phyloP scores from a whole-genome alignment of 1,140 invertebrate species.

The Musca domestica region DNA sequence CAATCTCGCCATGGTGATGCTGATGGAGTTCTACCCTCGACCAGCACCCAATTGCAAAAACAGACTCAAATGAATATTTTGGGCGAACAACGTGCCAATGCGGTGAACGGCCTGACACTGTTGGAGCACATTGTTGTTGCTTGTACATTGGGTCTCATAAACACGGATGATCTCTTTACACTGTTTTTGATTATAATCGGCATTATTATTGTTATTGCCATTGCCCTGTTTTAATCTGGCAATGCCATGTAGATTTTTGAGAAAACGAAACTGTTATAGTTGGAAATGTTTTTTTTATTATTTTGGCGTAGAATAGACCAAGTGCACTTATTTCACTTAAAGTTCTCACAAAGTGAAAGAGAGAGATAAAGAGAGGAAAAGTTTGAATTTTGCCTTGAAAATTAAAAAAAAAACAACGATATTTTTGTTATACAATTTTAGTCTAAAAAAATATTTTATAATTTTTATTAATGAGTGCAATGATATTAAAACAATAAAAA shows the following conservation, averaged over 20 bases:
- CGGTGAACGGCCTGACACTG: conserved; percentile 34
- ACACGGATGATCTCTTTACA: conserved; percentile 62
- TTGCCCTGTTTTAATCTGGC: conserved; percentile 45
- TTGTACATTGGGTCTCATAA: conserved; percentile 50
- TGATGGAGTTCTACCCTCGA: conserved; percentile 32
- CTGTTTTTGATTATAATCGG: conserved; percentile 67
- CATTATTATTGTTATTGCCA: conserved; percentile 66
- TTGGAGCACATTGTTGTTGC: conserved; percentile 51
- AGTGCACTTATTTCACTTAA: conserved; percentile 17
- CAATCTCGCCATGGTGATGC: too few relatives aligned
- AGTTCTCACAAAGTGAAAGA: too few relatives aligned
- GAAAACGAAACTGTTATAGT: conserved; percentile 10
- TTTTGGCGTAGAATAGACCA: background rate
- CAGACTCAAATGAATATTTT: background rate
- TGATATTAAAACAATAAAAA: too few relatives aligned
- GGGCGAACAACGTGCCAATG: conserved; percentile 12
- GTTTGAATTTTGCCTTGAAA: conserved; percentile 3
- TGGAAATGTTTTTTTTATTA: background rate
- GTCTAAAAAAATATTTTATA: too few relatives aligned
- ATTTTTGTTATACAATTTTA: too few relatives aligned
- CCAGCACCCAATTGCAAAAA: conserved; percentile 34
- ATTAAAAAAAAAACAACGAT: too few relatives aligned
- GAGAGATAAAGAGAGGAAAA: too few relatives aligned
- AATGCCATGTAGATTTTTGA: background rate
- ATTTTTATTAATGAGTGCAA: too few relatives aligned